Percentiles rank a stretch among this genome's conserved stretches.
Conservation (phyloP, 1,140 invertebrate genomes). For the Battus philenor region DNA sequence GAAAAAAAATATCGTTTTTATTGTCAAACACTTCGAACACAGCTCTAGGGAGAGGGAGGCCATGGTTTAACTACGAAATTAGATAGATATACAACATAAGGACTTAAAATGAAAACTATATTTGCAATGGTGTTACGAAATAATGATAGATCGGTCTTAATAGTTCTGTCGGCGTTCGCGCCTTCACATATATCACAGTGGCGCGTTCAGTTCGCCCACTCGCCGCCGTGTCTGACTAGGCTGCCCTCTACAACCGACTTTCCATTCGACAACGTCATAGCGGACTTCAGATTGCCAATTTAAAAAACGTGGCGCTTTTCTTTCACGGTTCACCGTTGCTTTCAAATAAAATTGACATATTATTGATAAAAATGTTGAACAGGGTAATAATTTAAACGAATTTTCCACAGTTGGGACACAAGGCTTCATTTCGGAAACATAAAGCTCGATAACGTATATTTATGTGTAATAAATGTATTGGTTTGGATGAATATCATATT, state of each 20-base stretch:
- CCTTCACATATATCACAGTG: constrained; percentile 8
- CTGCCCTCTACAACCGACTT: constrained; percentile 1
- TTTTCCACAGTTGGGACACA: too few relatives aligned
- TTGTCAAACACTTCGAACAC: constrained; percentile 31
- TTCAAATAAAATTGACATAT: too few relatives aligned
- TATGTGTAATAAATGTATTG: too few relatives aligned
- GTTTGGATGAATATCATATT: too few relatives aligned
- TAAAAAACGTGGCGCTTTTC: not conserved
- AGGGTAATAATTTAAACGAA: too few relatives aligned
- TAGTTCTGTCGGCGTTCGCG: not conserved
- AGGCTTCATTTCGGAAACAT: too few relatives aligned
- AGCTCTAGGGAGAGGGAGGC: constrained; percentile 13
- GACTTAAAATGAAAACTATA: constrained; percentile 1
- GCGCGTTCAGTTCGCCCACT: constrained; percentile 6
- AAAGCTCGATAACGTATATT: too few relatives aligned
- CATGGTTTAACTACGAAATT: constrained; percentile 7
- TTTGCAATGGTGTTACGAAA: not conserved
- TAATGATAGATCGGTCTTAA: too few relatives aligned
- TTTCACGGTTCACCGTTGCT: too few relatives aligned
- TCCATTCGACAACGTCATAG: constrained; percentile 9
- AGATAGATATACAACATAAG: not conserved
- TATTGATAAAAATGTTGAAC: too few relatives aligned
- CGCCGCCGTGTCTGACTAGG: constrained; percentile 11
- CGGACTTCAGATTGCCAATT: constrained; percentile 2
- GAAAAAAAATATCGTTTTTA: constrained; percentile 32